These are phyloP conservation scores for Hanleya hanleyi DNA, from an alignment of 2,888 invertebrate genomes.

Conservation along the genomic window DNA sequence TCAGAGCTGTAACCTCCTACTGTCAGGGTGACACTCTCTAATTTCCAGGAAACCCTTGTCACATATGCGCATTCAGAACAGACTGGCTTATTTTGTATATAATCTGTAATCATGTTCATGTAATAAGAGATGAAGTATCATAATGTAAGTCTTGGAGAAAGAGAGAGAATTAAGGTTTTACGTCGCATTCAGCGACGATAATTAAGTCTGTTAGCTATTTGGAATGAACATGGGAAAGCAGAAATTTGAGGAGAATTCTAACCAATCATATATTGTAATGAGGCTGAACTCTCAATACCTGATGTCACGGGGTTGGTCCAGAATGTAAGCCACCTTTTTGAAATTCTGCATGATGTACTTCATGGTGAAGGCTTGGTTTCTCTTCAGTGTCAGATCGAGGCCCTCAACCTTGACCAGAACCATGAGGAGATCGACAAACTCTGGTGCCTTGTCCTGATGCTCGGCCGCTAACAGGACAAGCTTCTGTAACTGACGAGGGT, in stretches of 20 bases:
- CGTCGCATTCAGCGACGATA: neutral
- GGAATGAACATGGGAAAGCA: neutral
- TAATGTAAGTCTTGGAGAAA: no score
- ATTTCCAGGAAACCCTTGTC: no score
- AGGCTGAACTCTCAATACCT: constrained; percentile 32
- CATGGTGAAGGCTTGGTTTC: constrained; percentile 72
- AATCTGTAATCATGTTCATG: no score
- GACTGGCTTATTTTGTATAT: no score
- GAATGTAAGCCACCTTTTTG: constrained; percentile 66
- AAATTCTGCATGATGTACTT: constrained; percentile 73
- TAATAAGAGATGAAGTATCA: no score
- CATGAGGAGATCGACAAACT: constrained; percentile 66
- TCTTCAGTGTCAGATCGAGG: constrained; percentile 69
- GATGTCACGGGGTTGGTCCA: constrained; percentile 64
- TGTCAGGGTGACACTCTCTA: no score
- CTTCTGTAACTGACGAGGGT: constrained; percentile 67
- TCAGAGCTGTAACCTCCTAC: no score
- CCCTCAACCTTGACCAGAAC: constrained; percentile 70
- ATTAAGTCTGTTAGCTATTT: no score
- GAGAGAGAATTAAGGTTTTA: no score
- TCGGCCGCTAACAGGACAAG: constrained; percentile 66
- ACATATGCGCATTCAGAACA: no score
- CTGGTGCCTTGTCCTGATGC: constrained; percentile 66
- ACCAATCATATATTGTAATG: no score
- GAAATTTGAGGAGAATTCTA: neutral